Conservation (phyloP, 2,888 invertebrate species). For the Slavum lentiscoides region DNA sequence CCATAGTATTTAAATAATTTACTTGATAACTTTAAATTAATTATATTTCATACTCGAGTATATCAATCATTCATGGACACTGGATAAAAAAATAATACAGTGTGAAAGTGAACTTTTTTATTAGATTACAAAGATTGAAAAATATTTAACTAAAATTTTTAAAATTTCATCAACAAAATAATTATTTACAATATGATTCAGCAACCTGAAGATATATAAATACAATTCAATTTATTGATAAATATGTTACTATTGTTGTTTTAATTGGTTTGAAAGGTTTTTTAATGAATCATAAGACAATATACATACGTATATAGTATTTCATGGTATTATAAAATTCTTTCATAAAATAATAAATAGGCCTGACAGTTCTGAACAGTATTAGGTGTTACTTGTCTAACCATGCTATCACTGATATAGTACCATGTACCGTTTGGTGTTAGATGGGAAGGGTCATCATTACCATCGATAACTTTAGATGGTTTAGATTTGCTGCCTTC, state of each 20-base stretch:
- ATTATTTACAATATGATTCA: slow-evolving; percentile 35
- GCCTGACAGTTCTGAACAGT: slow-evolving; percentile 85
- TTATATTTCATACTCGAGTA: neutral
- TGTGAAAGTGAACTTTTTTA: slow-evolving; percentile 10
- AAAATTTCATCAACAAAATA: slow-evolving; percentile 33
- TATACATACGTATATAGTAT: slow-evolving; percentile 15
- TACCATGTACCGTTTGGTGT: slow-evolving; percentile 70
- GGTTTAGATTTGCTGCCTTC: slow-evolving; percentile 47
- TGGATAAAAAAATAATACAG: neutral
- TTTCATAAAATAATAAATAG: slow-evolving; percentile 94
- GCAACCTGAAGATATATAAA: slow-evolving; percentile 30
- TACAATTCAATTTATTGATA: slow-evolving; percentile 21
- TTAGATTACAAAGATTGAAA: slow-evolving; percentile 18
- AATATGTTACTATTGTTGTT: slow-evolving; percentile 49
- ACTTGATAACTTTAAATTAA: neutral
- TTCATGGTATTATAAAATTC: slow-evolving; percentile 70
- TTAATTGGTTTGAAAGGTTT: neutral
- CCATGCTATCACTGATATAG: slow-evolving; percentile 88
- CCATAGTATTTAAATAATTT: neutral
- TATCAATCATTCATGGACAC: neutral
- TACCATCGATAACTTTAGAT: slow-evolving; percentile 36
- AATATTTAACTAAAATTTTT: slow-evolving; percentile 8
- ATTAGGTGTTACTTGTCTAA: slow-evolving; percentile 77
- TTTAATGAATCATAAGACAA: neutral
- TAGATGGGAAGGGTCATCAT: slow-evolving; percentile 45